Conservation (phyloP, 2,888 invertebrate genomes). For the Phaedon cochleariae region DNA sequence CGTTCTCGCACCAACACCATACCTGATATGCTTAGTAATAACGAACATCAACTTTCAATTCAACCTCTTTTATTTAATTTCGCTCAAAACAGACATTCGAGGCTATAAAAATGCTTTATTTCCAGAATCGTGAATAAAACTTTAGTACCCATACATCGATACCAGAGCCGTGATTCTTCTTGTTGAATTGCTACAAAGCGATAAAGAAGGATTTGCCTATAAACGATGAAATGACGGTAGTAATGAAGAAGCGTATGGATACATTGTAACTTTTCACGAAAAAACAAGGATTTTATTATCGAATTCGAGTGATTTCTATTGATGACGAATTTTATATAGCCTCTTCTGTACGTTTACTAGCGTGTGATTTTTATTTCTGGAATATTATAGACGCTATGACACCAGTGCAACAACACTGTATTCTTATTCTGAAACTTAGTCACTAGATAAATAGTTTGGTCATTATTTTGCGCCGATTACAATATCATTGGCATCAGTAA, state of each 20-base stretch:
- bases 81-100: too few species aligned
- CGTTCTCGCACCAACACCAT: too few species aligned
- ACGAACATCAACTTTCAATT: too few species aligned
- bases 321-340: not conserved
- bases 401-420: not conserved
- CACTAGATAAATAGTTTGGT: too few species aligned
- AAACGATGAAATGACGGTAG: not conserved
- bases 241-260: not conserved
- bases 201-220: not conserved
- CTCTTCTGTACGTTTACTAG: not conserved
- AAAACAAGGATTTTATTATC: not conserved
- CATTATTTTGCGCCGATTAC: too few species aligned
- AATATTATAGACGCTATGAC: too few species aligned
- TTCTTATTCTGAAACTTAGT: too few species aligned
- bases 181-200: not conserved
- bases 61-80: too few species aligned
- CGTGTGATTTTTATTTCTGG: not conserved
- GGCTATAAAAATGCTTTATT: too few species aligned
- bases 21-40: too few species aligned
- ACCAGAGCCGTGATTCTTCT: not conserved
- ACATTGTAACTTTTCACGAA: not conserved
- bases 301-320: not conserved
- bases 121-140: not conserved
- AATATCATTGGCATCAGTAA: too few species aligned
- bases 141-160: not conserved